Percentiles rank a stretch among this genome's conserved stretches.
These are phyloP conservation scores for Perizoma flavofasciatum DNA, from an alignment of 2,888 invertebrate genomes.

Conservation along the genomic window DNA sequence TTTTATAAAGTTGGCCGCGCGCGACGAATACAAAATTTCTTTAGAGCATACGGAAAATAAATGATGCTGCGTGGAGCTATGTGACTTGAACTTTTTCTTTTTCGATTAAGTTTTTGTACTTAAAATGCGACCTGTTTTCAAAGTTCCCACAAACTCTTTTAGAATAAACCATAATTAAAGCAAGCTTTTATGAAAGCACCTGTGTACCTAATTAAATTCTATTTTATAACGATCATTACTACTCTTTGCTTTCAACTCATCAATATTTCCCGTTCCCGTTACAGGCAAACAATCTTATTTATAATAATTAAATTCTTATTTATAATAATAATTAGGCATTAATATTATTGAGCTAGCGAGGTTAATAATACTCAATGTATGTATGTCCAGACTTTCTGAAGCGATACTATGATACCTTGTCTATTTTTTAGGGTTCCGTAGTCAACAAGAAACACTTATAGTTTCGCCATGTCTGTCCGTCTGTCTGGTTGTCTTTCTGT, in stretches of 20 bases:
- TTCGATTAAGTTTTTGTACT: slow-evolving; percentile 65
- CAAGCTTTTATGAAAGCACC: slow-evolving; percentile 1
- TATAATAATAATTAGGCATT: no score
- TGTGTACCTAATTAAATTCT: slow-evolving; percentile 1
- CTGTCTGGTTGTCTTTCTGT: no score
- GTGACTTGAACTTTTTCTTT: slow-evolving; percentile 63
- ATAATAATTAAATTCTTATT: no score
- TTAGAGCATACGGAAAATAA: slow-evolving; percentile 75
- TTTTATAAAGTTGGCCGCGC: slow-evolving; percentile 74
- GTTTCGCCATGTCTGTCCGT: no score
- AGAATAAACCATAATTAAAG: neutral
- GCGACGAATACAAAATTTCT: slow-evolving; percentile 82
- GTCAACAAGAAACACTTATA: no score
- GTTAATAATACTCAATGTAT: no score
- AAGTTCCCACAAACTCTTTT: slow-evolving; percentile 6
- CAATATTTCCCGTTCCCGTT: slow-evolving; percentile 27
- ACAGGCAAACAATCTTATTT: slow-evolving; percentile 30
- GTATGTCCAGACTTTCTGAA: no score
- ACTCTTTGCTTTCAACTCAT: slow-evolving; percentile 17
- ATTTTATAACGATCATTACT: slow-evolving; percentile 6
- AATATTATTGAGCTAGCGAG: no score
- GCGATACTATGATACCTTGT: no score
- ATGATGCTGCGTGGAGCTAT: slow-evolving; percentile 74
- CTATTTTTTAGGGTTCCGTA: no score
- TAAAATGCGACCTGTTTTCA: slow-evolving; percentile 14